Evolutionary conservation across 2,888 invertebrate species (phyloP), one percentile per base, ranked within the genome.

Genomic region (Epicampocera succincta): DNA sequence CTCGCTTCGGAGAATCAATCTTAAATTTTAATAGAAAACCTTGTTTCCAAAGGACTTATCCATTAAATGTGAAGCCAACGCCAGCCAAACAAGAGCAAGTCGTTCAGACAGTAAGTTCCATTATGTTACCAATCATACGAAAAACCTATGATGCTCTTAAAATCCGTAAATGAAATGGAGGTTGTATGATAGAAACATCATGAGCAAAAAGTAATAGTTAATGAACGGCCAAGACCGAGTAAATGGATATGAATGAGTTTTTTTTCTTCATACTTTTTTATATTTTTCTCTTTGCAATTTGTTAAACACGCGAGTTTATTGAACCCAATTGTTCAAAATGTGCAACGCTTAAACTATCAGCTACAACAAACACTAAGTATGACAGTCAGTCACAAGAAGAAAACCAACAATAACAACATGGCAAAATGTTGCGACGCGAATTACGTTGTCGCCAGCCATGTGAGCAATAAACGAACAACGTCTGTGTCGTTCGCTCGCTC

Each of bases 151-250:
- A 85, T 63, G 77, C 81, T 83, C 83, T 84, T n/a, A 52, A 13
- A 9, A 40, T 3, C 76, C 82, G 77, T 85, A 84, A 65, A 63
- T 46, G 69, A 46, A 42, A 58, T 63, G 21, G 52, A 74, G 29
- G 38, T 65, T 42, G 42, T 60, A 40, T 48, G 21, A 40, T 48
- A 8, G 25, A 54, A 61, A 54, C 71, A 81, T 74, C 79, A 84
- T 80, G 80, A 85, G 52, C 50, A 72, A 52, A 78, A 73, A 52
- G n/a, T 69, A 71, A 80, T 73, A 73, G 76, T 74, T 69, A 80
- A 69, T 85, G 85, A 84, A 85, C 85, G 81, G 83, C 83, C 83
- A 84, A 85, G 84, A 86, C 83, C 80, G 82, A 84, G 78, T 77
- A 77, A 76, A 82, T 78, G 66, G 60, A 73, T 72, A 78, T 78